Evolutionary conservation across 2,888 invertebrate genomes (phyloP).

Genomic region (Dilophus febrilis): DNA sequence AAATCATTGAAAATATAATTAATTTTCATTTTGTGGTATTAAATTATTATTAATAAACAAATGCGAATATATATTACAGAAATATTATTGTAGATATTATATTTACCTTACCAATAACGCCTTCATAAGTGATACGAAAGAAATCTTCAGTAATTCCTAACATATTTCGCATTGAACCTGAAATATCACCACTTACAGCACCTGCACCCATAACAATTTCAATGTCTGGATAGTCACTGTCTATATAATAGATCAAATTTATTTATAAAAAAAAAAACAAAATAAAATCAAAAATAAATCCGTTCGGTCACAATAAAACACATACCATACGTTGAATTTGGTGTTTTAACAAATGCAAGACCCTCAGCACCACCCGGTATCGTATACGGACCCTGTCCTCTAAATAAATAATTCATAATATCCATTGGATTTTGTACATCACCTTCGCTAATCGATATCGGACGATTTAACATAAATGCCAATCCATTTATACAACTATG

Average conservation of each 20-base stretch:
- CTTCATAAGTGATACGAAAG: slow-evolving; percentile 27
- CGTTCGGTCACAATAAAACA: too few relatives aligned
- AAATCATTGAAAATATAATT: slow-evolving; percentile 14
- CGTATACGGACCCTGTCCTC: slow-evolving; percentile 52
- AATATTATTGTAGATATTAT: too few relatives aligned
- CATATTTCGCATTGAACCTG: slow-evolving; percentile 45
- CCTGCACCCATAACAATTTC: slow-evolving; percentile 67
- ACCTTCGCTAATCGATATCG: slow-evolving; percentile 48
- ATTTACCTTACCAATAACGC: slow-evolving; percentile 18
- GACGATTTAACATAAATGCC: slow-evolving; percentile 53
- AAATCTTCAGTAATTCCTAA: slow-evolving; percentile 36
- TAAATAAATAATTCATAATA: slow-evolving; percentile 42
- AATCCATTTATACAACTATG: slow-evolving; percentile 58
- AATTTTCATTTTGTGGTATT: too few relatives aligned
- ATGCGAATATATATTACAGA: too few relatives aligned
- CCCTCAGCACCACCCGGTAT: slow-evolving; percentile 64
- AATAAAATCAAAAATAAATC: not conserved
- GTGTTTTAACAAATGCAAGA: slow-evolving; percentile 55
- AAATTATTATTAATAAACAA: too few relatives aligned
- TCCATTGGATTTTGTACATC: slow-evolving; percentile 23
- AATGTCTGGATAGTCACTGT: slow-evolving; percentile 48
- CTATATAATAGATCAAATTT: not conserved
- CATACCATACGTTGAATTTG: slow-evolving; percentile 30
- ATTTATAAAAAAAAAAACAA: not conserved
- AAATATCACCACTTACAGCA: slow-evolving; percentile 53